A percentile compares a stretch with the other conserved stretches of the same genome.
Evolutionary conservation across 1,140 invertebrate genomes (phyloP).

Genomic region (Drusus annulatus): DNA sequence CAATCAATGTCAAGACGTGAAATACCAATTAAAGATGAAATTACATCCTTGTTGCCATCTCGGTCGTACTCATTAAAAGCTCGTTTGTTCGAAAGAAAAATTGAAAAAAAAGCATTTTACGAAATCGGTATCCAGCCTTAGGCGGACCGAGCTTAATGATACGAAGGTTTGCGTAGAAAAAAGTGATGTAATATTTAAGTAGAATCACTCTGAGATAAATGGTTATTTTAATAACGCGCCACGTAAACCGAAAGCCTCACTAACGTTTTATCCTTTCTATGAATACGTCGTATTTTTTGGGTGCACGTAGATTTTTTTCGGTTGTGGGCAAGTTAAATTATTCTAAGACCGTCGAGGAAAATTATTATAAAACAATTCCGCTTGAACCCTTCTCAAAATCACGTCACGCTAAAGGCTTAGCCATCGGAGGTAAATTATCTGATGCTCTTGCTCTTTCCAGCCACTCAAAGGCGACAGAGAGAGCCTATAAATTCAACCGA

Average conservation of each 20-base stretch:
- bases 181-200: neutral
- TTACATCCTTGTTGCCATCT: conserved; percentile 30
- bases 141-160: conserved; percentile 41
- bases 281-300: neutral
- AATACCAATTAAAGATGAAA: conserved; percentile 39
- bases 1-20: conserved; percentile 52
- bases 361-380: conserved; percentile 59
- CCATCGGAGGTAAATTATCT: conserved; percentile 42
- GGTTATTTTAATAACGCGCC: neutral
- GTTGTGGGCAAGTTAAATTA: conserved; percentile 49
- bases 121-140: conserved; percentile 26
- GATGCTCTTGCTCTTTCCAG: conserved; percentile 6
- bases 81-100: conserved; percentile 9
- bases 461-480: neutral
- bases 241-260: neutral
- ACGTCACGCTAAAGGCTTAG: conserved; percentile 56
- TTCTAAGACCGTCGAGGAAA: conserved; percentile 57
- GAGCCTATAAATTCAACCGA: neutral
- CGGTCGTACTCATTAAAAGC: conserved; percentile 35
- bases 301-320: neutral
- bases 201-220: neutral
- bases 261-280: conserved; percentile 2
- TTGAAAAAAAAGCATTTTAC: conserved; percentile 23
- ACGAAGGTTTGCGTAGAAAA: conserved; percentile 39
- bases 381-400: conserved; percentile 57